Evolutionary conservation across 1,140 invertebrate species (phyloP).

Genomic region (Drosophila mayri): DNA sequence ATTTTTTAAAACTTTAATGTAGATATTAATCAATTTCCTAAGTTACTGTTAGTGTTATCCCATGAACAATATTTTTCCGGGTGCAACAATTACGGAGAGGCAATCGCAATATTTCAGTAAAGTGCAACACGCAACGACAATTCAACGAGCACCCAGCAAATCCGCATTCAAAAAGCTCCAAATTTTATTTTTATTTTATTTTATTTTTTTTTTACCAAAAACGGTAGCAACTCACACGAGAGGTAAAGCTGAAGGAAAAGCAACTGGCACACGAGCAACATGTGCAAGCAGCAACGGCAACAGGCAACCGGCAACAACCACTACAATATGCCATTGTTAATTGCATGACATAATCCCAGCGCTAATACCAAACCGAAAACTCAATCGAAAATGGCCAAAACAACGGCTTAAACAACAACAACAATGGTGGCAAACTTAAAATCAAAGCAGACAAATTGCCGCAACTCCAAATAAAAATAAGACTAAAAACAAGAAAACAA

Average conservation of each 20-base stretch:
- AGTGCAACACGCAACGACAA: conserved; percentile 71
- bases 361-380: conserved; percentile 78
- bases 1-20: no score
- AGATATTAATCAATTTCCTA: neutral
- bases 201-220: conserved; percentile 45
- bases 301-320: conserved; percentile 34
- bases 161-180: conserved; percentile 30
- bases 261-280: conserved; percentile 53
- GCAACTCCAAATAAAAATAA: conserved; percentile 39
- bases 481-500: conserved; percentile 16
- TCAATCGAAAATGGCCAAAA: conserved; percentile 62
- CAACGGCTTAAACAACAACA: conserved; percentile 18
- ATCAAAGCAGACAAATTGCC: conserved; percentile 64
- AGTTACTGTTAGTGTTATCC: no score
- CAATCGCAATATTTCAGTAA: conserved; percentile 65
- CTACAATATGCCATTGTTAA: conserved; percentile 77
- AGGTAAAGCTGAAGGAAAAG: conserved; percentile 51
- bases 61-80: neutral
- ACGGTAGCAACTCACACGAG: conserved; percentile 57
- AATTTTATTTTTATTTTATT: conserved; percentile 37
- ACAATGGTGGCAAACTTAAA: conserved; percentile 53
- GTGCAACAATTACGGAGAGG: conserved; percentile 36
- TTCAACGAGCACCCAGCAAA: conserved; percentile 51
- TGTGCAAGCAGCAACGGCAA: conserved; percentile 28
- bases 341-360: conserved; percentile 79